A percentile compares a stretch with the other conserved stretches of the same genome.
These are phyloP conservation scores for Brenthis ino DNA, from an alignment of 2,888 invertebrate species.

Conservation along the genomic window DNA sequence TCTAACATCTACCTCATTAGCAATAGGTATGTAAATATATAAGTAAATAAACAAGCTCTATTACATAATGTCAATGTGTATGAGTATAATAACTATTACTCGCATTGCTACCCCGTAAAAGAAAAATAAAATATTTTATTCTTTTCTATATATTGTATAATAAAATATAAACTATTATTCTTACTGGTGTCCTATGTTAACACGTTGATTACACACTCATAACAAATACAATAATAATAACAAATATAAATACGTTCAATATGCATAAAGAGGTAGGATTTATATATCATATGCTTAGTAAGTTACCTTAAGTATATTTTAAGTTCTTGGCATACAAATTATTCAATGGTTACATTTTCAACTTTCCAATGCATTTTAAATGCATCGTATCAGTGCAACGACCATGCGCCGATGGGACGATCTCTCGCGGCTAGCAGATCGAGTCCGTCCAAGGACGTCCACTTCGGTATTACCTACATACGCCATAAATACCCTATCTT, in stretches of 20 bases:
- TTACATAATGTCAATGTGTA: constrained; percentile 16
- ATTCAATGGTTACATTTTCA: constrained; percentile 67
- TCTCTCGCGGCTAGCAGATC: constrained; percentile 81
- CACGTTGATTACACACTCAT: too few relatives aligned
- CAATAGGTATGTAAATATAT: constrained; percentile 53
- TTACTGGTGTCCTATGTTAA: too few relatives aligned
- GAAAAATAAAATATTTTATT: not conserved
- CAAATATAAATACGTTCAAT: too few relatives aligned
- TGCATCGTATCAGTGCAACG: constrained; percentile 80
- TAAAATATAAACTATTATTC: too few relatives aligned
- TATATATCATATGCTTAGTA: not conserved
- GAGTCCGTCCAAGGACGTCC: constrained; percentile 82
- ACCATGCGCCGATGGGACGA: constrained; percentile 76
- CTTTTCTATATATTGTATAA: too few relatives aligned
- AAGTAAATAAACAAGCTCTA: constrained; percentile 36
- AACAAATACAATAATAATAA: too few relatives aligned
- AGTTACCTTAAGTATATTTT: constrained; percentile 5
- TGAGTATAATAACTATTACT: not conserved
- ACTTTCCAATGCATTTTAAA: constrained; percentile 81
- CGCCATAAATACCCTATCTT: constrained; percentile 52
- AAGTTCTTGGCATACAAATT: constrained; percentile 45
- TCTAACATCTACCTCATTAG: constrained; percentile 65
- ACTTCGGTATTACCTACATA: constrained; percentile 61
- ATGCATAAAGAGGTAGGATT: too few relatives aligned
- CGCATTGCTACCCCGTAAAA: not conserved